Conservation (phyloP, 35 echinoderm and acorn worm species). For the Lytechinus pictus region DNA sequence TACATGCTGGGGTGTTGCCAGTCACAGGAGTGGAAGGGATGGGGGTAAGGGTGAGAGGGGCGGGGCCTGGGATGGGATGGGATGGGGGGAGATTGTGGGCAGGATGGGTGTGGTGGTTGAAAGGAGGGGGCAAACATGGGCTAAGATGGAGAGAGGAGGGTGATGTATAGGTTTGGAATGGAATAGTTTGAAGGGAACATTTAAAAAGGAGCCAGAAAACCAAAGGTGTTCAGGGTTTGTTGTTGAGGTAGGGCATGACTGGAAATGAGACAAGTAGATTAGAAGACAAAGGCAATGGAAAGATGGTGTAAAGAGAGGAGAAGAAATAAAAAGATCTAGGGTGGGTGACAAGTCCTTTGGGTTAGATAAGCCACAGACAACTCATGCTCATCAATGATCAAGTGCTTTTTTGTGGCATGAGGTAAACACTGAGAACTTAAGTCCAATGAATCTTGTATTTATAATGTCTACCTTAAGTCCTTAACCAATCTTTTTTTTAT, state of each 20-base stretch:
- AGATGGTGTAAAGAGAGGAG: background rate
- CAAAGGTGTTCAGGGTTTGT: no score
- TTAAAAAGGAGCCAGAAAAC: no score
- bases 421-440: background rate
- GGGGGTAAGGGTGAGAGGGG: background rate
- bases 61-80: background rate
- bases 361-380: background rate
- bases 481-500: background rate
- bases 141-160: background rate
- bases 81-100: background rate
- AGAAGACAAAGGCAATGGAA: background rate
- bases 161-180: background rate
- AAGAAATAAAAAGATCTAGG: background rate
- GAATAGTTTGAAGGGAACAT: no score
- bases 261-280: background rate
- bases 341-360: background rate
- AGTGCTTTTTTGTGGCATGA: background rate
- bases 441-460: background rate
- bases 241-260: background rate
- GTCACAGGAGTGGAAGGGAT: background rate
- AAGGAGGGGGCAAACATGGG: background rate
- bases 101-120: background rate
- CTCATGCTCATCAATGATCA: background rate
- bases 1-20: background rate
- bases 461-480: background rate